Evolutionary conservation across 2,797 vertebrate species (phyloP).

Genomic region (Rhinoraja longicauda): DNA sequence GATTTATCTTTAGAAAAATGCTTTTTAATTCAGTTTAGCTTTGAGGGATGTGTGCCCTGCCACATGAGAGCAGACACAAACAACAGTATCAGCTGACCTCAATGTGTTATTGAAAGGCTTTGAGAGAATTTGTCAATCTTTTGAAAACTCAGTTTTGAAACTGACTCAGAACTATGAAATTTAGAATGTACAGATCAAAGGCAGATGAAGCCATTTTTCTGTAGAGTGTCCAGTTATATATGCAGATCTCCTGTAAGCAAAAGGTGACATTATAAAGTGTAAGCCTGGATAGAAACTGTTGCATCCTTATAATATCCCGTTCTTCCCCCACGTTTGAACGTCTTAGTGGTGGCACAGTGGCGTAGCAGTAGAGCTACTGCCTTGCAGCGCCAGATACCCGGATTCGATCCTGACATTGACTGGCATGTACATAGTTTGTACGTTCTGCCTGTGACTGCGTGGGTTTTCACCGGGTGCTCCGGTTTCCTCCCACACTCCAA

Average conservation of each 20-base stretch:
- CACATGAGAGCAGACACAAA: background rate
- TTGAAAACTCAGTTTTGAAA: background rate
- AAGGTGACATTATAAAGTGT: background rate
- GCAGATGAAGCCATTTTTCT: background rate
- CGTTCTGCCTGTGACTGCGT: no score
- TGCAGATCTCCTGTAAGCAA: background rate
- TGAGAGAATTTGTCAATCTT: background rate
- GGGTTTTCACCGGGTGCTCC: no score
- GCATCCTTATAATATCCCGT: background rate
- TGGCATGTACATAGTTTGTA: no score
- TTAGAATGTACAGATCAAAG: background rate
- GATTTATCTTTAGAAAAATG: background rate
- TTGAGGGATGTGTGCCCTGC: background rate
- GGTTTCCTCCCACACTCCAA: no score
- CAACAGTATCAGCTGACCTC: background rate
- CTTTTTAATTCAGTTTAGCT: background rate
- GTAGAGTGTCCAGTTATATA: background rate
- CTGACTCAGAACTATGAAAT: background rate
- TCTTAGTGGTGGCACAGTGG: no score
- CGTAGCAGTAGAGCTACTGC: no score
- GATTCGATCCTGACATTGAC: no score
- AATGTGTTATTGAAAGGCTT: background rate
- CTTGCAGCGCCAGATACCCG: no score
- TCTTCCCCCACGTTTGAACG: slow-evolving; percentile 41
- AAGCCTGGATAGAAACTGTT: background rate